phyloP scores from a whole-genome alignment of 2,113 vertebrate genomes.

The Anarrhichthys ocellatus region DNA sequence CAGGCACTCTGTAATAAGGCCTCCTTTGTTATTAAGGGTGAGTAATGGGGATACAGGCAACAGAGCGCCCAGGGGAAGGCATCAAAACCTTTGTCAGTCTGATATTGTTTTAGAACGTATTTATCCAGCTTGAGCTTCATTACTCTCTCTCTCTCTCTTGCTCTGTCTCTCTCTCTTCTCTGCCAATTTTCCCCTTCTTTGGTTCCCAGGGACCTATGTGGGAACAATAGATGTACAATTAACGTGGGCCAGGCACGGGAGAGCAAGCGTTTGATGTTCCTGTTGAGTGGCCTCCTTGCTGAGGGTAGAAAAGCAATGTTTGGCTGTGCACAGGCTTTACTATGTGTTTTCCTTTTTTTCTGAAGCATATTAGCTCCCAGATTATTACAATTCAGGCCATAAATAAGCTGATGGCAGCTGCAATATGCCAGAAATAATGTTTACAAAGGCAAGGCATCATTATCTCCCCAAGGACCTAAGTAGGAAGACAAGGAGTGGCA shows the following conservation, averaged over 20 bases:
- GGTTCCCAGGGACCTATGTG: conserved; percentile 69
- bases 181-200: conserved; percentile 71
- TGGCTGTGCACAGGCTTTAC: conserved; percentile 61
- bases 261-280: conserved; percentile 83
- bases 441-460: conserved; percentile 80
- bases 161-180: conserved; percentile 26
- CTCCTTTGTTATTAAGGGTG: conserved; percentile 62
- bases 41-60: conserved; percentile 46
- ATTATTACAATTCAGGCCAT: conserved; percentile 82
- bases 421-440: conserved; percentile 86
- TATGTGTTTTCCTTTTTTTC: conserved; percentile 64
- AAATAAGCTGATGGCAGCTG: conserved; percentile 81
- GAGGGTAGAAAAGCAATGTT: conserved; percentile 64
- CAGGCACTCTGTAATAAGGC: conserved; percentile 39
- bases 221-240: conserved; percentile 84
- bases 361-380: conserved; percentile 80
- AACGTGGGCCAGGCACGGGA: conserved; percentile 74
- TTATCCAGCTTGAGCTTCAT: conserved; percentile 80
- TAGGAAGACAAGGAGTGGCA: conserved; percentile 56
- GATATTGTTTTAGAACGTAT: conserved; percentile 77
- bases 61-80: conserved; percentile 39
- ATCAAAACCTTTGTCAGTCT: conserved; percentile 62
- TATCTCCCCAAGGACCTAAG: conserved; percentile 74
- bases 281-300: conserved; percentile 77
- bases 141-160: conserved; percentile 43